These are phyloP conservation scores for Stenopsyche tienmushanensis DNA, from an alignment of 1,140 invertebrate species.

Conservation along the genomic window DNA sequence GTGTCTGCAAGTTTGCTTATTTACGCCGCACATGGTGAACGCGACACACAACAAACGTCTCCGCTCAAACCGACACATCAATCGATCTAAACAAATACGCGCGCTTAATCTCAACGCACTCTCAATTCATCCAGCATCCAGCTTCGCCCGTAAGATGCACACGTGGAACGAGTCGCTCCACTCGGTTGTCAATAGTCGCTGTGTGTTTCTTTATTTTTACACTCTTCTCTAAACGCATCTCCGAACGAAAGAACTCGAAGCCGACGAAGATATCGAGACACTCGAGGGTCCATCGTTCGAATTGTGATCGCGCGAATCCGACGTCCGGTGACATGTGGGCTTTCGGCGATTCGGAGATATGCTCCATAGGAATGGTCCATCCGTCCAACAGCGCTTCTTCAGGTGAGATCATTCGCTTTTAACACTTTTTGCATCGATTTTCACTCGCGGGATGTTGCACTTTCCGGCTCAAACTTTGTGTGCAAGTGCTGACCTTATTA, in stretches of 20 bases:
- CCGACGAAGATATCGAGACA: too few relatives aligned
- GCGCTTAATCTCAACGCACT: neutral
- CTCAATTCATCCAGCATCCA: neutral
- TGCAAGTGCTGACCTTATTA: conserved; percentile 11
- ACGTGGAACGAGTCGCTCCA: neutral
- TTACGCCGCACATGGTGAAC: too few relatives aligned
- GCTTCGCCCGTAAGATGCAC: neutral
- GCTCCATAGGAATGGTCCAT: conserved; percentile 71
- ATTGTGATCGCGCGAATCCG: too few relatives aligned
- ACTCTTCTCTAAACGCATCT: too few relatives aligned
- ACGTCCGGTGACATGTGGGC: conserved; percentile 50
- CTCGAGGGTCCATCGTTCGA: too few relatives aligned
- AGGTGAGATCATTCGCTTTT: conserved; percentile 59
- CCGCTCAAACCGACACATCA: too few relatives aligned
- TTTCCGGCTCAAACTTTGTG: conserved; percentile 10
- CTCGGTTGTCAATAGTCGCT: neutral
- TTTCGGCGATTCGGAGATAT: conserved; percentile 66
- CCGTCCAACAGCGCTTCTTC: conserved; percentile 68
- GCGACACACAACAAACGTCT: too few relatives aligned
- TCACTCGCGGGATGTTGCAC: neutral
- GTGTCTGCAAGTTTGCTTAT: too few relatives aligned
- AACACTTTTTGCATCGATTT: too few relatives aligned
- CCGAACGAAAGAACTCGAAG: too few relatives aligned
- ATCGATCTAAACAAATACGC: too few relatives aligned
- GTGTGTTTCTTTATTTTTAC: neutral